Percentiles rank a stretch among this genome's conserved stretches.
These are phyloP conservation scores for Schizothorax lantsangensis DNA, from an alignment of 2,797 vertebrate genomes.

Conservation along the genomic window DNA sequence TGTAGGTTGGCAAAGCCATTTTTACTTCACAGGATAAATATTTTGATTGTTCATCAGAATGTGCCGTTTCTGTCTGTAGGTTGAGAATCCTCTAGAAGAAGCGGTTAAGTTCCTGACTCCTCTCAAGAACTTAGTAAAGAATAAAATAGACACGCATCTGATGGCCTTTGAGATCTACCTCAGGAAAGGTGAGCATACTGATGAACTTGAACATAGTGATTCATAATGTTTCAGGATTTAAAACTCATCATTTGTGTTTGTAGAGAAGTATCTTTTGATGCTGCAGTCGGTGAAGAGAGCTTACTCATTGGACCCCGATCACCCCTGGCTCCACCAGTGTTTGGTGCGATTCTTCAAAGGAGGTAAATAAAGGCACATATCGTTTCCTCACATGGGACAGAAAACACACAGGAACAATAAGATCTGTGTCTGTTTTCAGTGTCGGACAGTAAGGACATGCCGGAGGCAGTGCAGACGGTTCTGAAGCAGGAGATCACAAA, in stretches of 20 bases:
- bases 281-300: conserved; percentile 98
- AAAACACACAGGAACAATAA: neutral
- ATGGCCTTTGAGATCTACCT: conserved; percentile 99
- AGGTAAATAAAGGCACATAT: conserved; percentile 72
- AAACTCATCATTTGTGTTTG: neutral
- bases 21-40: neutral
- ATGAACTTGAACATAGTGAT: neutral
- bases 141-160: conserved; percentile 98
- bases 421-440: conserved; percentile 72
- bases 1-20: neutral
- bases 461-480: conserved; percentile 91
- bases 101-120: conserved; percentile 98
- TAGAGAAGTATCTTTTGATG: conserved; percentile 98
- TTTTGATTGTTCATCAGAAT: neutral
- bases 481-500: conserved; percentile 97
- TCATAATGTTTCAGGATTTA: neutral
- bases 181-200: conserved; percentile 89
- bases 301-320: conserved; percentile 88
- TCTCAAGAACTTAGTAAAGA: conserved; percentile 95
- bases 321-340: conserved; percentile 99
- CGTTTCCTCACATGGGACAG: neutral
- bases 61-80: conserved; percentile 72
- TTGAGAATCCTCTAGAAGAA: conserved; percentile 98
- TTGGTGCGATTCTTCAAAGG: conserved; percentile 97
- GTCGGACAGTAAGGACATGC: conserved; percentile 92